phyloP scores from a whole-genome alignment of 2,113 vertebrate species.

The Urocolius indicus region DNA sequence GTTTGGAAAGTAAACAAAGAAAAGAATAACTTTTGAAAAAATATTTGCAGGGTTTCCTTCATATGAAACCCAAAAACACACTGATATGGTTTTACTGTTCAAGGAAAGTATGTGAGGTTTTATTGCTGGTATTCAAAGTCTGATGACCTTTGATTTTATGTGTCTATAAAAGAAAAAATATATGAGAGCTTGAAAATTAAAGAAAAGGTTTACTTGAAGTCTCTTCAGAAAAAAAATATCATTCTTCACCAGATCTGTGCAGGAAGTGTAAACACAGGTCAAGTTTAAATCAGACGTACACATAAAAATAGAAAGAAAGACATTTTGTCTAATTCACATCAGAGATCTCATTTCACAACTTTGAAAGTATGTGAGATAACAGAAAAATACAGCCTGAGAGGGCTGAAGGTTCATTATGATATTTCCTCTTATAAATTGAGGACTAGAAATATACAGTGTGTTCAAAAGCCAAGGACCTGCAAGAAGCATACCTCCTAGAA shows the following conservation, averaged over 20 bases:
- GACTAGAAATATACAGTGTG: background rate
- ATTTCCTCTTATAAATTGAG: background rate
- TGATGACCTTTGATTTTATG: background rate
- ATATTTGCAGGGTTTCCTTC: background rate
- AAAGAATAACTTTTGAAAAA: background rate
- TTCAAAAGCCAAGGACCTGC: background rate
- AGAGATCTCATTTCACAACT: background rate
- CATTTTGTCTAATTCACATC: background rate
- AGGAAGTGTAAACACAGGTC: background rate
- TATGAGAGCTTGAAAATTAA: background rate
- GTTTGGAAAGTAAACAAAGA: background rate
- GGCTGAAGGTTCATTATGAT: background rate
- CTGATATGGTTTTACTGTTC: background rate
- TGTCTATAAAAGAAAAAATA: background rate
- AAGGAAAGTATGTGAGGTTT: background rate
- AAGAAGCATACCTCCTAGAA: background rate
- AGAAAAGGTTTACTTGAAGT: background rate
- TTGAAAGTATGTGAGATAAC: background rate
- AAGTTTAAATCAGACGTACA: background rate
- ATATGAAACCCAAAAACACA: background rate
- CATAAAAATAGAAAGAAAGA: background rate
- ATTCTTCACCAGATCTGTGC: background rate
- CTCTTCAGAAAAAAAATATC: background rate
- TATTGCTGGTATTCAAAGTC: background rate
- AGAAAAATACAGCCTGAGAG: background rate